Evolutionary conservation across 1,140 invertebrate genomes (phyloP), one percentile per base, ranked within the genome.

Genomic region (Neelides sp.): DNA sequence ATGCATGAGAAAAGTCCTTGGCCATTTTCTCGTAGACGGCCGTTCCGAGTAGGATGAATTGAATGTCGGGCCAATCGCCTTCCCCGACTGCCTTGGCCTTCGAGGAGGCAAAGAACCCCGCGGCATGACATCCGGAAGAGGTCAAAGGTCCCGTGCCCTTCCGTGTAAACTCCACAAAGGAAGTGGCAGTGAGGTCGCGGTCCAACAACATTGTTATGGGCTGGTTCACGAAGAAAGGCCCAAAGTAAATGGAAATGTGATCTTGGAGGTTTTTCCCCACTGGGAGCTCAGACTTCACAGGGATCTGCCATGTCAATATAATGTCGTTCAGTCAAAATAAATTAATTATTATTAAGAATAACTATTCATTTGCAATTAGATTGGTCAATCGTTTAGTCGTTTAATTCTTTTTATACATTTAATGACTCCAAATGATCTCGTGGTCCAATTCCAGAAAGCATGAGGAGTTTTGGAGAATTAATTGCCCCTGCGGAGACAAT

Each of bases 1-100:
- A 52, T 15, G 15, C 28, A 48, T 48, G 43, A 5, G 43, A 23
- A 7, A 53, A 35, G 24, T 53, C 51, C 2, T 28, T 10, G 35
- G 15, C 44, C 24, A 53, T 28, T 40, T 17, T 24, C 5, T 12
- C 4, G 23, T 53, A 32, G 1, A 40, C 34, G 12, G 40, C 55
- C 26, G 13, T 34, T 45, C 48, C 52, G 4, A 48, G 30, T 20
- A 59, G 22, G 13, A 59, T 54, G 35, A 42, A 46, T 39, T 67
- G 55, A 47, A 68, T 58, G 52, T 68, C 66, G 0, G 66, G 64
- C 49, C 50, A 65, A 19, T 54, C 37, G 30, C 34, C 48, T 49
- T 58, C 52, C 17, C 52, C 52, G 13, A 17, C 23, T 4, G 43
- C 34, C 50, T 55, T 58, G 1, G 57, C 57, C 12, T 15, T 26